Evolutionary conservation across 2,113 vertebrate genomes (phyloP).

Genomic region (Gobius niger): DNA sequence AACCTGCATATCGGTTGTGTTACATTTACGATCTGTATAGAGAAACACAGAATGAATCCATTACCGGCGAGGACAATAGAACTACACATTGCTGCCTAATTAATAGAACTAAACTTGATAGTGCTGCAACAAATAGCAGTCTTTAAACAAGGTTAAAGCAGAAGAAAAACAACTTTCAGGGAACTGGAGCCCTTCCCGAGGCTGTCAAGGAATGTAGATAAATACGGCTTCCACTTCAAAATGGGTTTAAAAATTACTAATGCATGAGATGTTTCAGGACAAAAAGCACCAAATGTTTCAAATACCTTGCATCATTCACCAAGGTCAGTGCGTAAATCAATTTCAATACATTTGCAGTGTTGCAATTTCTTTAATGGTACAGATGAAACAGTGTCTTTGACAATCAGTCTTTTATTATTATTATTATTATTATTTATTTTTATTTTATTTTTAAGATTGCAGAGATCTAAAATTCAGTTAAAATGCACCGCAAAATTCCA

Average conservation of each 20-base stretch:
- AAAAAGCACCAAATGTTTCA: conserved; percentile 4
- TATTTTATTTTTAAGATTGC: not conserved
- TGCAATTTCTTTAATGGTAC: not conserved
- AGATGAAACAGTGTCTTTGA: not conserved
- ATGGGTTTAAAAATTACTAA: not conserved
- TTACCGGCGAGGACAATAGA: not conserved
- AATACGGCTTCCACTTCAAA: not conserved
- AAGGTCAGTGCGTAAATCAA: not conserved
- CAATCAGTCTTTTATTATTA: not conserved
- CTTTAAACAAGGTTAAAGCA: conserved; percentile 1
- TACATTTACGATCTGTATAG: conserved; percentile 4
- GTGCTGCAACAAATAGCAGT: not conserved
- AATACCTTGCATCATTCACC: conserved; percentile 1
- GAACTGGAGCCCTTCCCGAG: not conserved
- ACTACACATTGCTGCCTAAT: not conserved
- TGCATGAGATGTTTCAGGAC: not conserved
- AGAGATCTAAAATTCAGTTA: not conserved
- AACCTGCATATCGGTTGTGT: no score
- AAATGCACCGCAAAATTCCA: no score
- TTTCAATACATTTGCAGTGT: not conserved
- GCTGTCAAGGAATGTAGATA: not conserved
- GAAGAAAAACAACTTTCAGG: not conserved
- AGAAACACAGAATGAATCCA: conserved; percentile 32
- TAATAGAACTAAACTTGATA: not conserved
- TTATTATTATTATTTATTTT: no score